Evolutionary conservation across 2,113 vertebrate genomes (phyloP), one percentile per base, ranked within the genome.

Genomic region (Varanus salvator): DNA sequence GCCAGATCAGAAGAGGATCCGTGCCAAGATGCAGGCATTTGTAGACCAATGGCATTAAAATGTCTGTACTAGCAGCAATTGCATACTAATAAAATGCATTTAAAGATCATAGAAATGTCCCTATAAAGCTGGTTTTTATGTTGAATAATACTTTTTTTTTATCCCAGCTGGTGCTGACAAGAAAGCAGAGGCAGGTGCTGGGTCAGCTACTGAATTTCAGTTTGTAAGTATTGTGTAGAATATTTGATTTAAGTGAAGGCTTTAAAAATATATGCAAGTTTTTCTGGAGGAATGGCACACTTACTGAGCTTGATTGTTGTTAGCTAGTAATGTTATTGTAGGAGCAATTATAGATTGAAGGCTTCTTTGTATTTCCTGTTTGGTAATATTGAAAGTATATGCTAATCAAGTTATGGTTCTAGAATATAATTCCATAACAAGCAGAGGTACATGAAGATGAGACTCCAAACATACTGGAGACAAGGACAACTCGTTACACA

Each of bases 141-240:
- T 44, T 72, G 48, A 74, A 44, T 82, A 88, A 85, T 29, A n/a
- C 1, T 15, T 27, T 60, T 85, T 90, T 95, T 27, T 94, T 77
- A 8, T 94, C 91, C 1, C 90, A 99, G 99, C 98, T 97, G 99
- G 98, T 91, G 98, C 98, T 76, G 99, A 99, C 96, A 99, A 99
- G 97, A 99, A 99, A 95, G 99, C 99, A 0, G 99, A 99, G 95
- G 99, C 99, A 0, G 99, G 99, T 75, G 99, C 99, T 93, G 99
- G 99, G 96, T 97, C 99, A 89, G 98, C 99, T 34, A 99, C 99
- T 1, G 99, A 99, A 95, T 99, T 99, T 97, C 98, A 99, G 94
- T 99, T 99, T 34, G 99, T 99, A 97, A 99, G 99, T 99, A 96
- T 93, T 8, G 0, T 82, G 15, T 1, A 0, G 34, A 5, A 2